A percentile compares a stretch with the other conserved stretches of the same genome.
Conservation (phyloP, 2,113 vertebrate genomes). For the Oryzias celebensis region DNA sequence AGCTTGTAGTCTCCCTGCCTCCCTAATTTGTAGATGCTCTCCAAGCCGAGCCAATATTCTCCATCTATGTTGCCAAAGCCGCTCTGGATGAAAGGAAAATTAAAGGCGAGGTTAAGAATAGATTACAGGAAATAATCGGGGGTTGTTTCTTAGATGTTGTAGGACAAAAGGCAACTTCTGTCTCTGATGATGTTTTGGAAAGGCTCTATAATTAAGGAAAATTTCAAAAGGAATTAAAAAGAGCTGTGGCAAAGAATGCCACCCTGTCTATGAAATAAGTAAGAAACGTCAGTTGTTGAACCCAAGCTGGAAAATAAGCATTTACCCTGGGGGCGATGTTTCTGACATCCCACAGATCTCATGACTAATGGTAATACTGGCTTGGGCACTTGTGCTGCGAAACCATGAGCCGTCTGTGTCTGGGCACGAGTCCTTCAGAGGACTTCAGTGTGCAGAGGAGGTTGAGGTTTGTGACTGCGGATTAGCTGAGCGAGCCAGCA, state of each 20-base stretch:
- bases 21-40: slow-evolving; percentile 90
- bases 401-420: slow-evolving; percentile 38
- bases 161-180: slow-evolving; percentile 30
- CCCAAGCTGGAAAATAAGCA: slow-evolving; percentile 46
- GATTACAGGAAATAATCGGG: slow-evolving; percentile 39
- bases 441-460: slow-evolving; percentile 45
- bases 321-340: slow-evolving; percentile 19
- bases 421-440: slow-evolving; percentile 50
- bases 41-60: slow-evolving; percentile 96
- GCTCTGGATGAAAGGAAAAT: slow-evolving; percentile 81
- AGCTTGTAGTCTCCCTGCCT: slow-evolving; percentile 95
- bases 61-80: slow-evolving; percentile 95
- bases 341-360: slow-evolving; percentile 31
- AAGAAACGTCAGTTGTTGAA: slow-evolving; percentile 22
- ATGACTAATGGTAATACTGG: slow-evolving; percentile 32
- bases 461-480: slow-evolving; percentile 60
- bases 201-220: slow-evolving; percentile 32
- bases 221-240: slow-evolving; percentile 32
- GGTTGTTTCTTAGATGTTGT: slow-evolving; percentile 34
- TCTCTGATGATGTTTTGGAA: slow-evolving; percentile 31
- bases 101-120: slow-evolving; percentile 45
- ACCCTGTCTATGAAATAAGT: slow-evolving; percentile 27
- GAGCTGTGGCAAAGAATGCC: slow-evolving; percentile 2
- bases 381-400: slow-evolving; percentile 33
- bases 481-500: slow-evolving; percentile 53